Evolutionary conservation across 2,113 vertebrate genomes (phyloP).

Genomic region (Gorsachius goisagi): DNA sequence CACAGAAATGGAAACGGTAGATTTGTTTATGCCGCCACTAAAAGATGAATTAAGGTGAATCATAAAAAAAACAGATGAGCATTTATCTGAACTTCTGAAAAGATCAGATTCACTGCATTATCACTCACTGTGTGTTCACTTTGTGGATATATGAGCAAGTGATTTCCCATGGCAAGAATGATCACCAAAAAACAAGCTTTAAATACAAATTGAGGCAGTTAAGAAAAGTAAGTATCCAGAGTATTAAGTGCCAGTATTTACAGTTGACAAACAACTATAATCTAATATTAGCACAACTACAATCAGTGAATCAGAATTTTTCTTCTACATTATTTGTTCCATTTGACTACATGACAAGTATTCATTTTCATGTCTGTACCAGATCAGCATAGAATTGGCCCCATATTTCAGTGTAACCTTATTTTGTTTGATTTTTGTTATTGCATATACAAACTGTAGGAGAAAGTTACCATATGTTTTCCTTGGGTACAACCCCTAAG

Average conservation of each 20-base stretch:
- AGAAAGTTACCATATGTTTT: neutral
- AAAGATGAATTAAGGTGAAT: neutral
- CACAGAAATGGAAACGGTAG: neutral
- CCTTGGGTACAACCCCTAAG: neutral
- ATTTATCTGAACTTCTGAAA: slow-evolving; percentile 18
- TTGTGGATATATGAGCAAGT: neutral
- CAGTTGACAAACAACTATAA: slow-evolving; percentile 3
- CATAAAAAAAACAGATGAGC: neutral
- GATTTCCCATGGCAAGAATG: neutral
- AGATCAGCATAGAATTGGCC: neutral
- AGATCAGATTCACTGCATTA: neutral
- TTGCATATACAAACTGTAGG: neutral
- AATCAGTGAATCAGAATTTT: neutral
- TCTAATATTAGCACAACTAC: slow-evolving; percentile 5
- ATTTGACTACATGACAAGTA: slow-evolving; percentile 25
- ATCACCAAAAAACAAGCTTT: neutral
- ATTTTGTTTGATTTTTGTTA: neutral
- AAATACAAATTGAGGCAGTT: neutral
- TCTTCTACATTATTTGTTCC: neutral
- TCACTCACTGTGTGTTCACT: neutral
- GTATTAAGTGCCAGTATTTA: neutral
- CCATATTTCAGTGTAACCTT: neutral
- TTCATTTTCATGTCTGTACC: slow-evolving; percentile 1
- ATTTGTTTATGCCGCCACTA: neutral
- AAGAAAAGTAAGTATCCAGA: neutral